Evolutionary conservation across 2,113 vertebrate species (phyloP), one percentile per base, ranked within the genome.

Genomic region (Rousettus leschenaultii): DNA sequence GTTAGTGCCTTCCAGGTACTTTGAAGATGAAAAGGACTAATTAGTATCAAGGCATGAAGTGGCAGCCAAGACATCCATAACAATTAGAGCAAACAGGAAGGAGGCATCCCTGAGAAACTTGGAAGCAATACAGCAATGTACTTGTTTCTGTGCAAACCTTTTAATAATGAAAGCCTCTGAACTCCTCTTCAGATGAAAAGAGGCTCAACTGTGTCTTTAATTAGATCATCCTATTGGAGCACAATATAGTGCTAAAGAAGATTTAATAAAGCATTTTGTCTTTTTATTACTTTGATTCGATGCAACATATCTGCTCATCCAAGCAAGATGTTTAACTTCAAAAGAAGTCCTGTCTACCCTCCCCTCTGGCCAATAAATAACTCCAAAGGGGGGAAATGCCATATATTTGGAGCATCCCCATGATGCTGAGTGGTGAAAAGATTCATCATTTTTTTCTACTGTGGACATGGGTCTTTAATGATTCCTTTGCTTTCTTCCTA

Each of bases 181-280:
- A 98, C 98, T 98, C 96, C 97, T 97, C 97, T 97, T 97, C 91
- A 99, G 98, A 98, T 98, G 98, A 98, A 98, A 99, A 98, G 97
- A 98, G 79, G 78, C 93, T 98, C 96, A 89, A 98, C 97, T 93
- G 98, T 84, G 19, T 98, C 98, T 98, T 99, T 99, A 99, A 99
- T 99, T 99, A 98, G 98, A 98, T 98, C 97, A 92, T 96, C 90
- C 94, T 97, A 98, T 95, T 98, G 98, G 98, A 98, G 98, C 97
- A 98, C 98, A 98, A 97, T 98, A 98, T 91, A 97, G 98, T 97
- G 98, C 98, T 98, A 98, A 98, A 98, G 98, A 98, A 98, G 98
- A 99, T 98, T 98, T 99, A 99, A 98, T 98, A 98, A 98, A 98
- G 96, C 97, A 98, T 98, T 99, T 98, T 98, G 98, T 98, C 97